Base-by-base conservation (phyloP, 2,888 invertebrate species). In the Panzeria rudis region DNA sequence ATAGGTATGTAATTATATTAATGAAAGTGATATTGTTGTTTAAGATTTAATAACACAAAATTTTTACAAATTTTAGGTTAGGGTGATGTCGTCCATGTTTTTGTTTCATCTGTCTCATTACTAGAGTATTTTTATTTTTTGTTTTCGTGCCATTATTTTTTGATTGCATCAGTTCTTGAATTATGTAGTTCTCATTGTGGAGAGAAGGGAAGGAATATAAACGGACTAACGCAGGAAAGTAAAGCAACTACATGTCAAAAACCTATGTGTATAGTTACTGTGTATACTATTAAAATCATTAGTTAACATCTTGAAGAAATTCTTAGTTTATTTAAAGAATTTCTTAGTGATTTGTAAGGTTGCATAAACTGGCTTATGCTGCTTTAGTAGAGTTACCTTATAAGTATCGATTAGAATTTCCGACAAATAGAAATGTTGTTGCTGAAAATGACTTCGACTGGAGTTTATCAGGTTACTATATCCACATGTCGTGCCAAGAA, bases 231-330 rank as follows among this genome's bases (percentile, higher is more conserved):
- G 54, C 38, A 76, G 52, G 20, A 25, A 78, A 29, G 11, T 11
- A 25, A 79, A 35, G 17, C 47, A 47, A 56, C 41, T 29, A 25
- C 20, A 50, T 38, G 17, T n/a, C n/a, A 59, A 71, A 69, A 78
- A 41, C 6, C 25, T 15, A 44, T 44, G 9, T 23, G 44, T 81
- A 73, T 73, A 78, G 64, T 59, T 77, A 69, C 71, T 84, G 73
- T 83, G 84, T 87, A 84, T 86, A 87, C 80, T 44, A 86, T 75
- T 69, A 44, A 75, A 83, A 83, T 20, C 68, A 75, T 83, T 83
- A 84, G 75, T 71, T 87, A 83, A 83, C 86, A 83, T 72, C 84
- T 81, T 68, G 29, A 52, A 35, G 35, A 38, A 68, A 54, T 62
- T 69, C 3, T 29, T 17, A n/a, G 3, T 64, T 64, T 61, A 32